Evolutionary conservation across 2,888 invertebrate genomes (phyloP).

Genomic region (Philonicus albiceps): DNA sequence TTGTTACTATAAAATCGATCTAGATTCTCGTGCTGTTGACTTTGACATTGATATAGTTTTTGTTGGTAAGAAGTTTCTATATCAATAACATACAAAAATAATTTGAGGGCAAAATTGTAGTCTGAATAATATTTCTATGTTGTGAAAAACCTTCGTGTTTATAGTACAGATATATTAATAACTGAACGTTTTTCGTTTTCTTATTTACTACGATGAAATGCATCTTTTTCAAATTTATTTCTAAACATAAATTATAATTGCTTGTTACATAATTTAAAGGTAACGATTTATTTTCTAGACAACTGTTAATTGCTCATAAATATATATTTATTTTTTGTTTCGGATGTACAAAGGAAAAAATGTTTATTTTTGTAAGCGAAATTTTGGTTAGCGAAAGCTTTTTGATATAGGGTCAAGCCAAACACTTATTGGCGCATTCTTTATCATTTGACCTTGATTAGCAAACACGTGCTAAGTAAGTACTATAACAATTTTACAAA

Average conservation of each 20-base stretch:
- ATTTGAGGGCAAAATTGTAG: background rate
- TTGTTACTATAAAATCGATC: constrained; percentile 35
- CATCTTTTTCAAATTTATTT: background rate
- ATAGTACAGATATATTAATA: background rate
- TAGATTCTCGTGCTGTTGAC: background rate
- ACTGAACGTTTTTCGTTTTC: background rate
- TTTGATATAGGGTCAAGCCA: background rate
- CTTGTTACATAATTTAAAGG: background rate
- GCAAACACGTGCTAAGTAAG: background rate
- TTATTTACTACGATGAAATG: background rate
- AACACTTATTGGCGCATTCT: background rate
- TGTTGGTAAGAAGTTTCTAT: background rate
- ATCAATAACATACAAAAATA: background rate
- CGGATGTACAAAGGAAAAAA: background rate
- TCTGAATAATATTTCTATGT: background rate
- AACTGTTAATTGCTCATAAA: background rate
- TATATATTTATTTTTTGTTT: background rate
- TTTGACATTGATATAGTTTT: constrained; percentile 19
- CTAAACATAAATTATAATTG: background rate
- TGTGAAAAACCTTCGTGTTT: background rate
- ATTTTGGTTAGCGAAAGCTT: background rate
- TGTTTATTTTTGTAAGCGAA: background rate
- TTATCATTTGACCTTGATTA: background rate
- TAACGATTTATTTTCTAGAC: background rate
- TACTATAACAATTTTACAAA: background rate